Evolutionary conservation across 2,888 invertebrate genomes (phyloP).

Genomic region (Dicroscelio sp.): DNA sequence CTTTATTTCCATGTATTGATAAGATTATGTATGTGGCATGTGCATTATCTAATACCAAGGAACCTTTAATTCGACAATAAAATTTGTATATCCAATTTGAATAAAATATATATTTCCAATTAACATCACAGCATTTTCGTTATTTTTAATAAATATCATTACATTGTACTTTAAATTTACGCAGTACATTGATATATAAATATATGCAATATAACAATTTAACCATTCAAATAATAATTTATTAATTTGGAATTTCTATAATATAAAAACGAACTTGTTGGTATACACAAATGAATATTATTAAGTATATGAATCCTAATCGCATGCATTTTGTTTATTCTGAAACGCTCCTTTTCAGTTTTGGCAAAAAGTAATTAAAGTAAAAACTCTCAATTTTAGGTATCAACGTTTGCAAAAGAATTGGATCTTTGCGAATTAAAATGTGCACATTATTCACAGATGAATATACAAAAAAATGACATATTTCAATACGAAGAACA

Average conservation of each 20-base stretch:
- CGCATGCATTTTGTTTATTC: neutral
- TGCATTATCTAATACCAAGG: neutral
- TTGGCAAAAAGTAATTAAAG: conserved; percentile 27
- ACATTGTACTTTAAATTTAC: too few species aligned
- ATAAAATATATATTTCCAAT: neutral
- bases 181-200: too few species aligned
- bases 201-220: too few species aligned
- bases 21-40: conserved; percentile 3
- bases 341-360: neutral
- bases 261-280: too few species aligned
- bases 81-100: neutral
- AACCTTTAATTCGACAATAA: neutral
- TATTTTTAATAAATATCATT: too few species aligned
- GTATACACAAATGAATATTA: too few species aligned
- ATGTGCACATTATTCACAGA: neutral
- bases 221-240: too few species aligned
- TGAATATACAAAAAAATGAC: conserved; percentile 48
- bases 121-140: too few species aligned
- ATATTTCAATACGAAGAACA: neutral
- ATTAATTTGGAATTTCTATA: too few species aligned
- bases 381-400: conserved; percentile 28
- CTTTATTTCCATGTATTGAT: conserved; percentile 9
- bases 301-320: too few species aligned
- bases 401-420: neutral
- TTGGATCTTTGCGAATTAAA: neutral